Conservation (phyloP, 2,113 vertebrate genomes). For the Sclerurus mexicanus region DNA sequence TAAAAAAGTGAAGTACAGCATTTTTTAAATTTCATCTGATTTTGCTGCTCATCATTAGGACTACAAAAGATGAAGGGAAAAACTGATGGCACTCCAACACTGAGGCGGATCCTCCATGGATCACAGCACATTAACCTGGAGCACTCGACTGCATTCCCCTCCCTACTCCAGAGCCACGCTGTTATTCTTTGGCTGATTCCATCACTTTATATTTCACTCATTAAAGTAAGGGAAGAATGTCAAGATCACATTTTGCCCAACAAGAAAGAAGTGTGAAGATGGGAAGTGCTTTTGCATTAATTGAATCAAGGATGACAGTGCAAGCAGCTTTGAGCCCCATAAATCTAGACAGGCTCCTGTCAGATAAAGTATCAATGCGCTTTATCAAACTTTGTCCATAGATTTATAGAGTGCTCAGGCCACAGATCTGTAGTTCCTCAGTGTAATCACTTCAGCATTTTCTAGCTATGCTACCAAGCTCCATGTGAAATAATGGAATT, state of each 20-base stretch:
- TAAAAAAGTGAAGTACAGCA: background rate
- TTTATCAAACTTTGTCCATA: slow-evolving; percentile 68
- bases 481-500: slow-evolving; percentile 70
- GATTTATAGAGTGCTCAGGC: slow-evolving; percentile 70
- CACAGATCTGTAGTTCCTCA: slow-evolving; percentile 50
- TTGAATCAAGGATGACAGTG: slow-evolving; percentile 38
- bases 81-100: background rate
- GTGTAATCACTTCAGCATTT: slow-evolving; percentile 67
- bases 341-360: slow-evolving; percentile 56
- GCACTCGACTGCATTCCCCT: background rate
- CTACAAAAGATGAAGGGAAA: background rate
- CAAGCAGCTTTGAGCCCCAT: slow-evolving; percentile 4
- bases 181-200: background rate
- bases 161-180: background rate
- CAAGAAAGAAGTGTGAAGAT: background rate
- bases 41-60: background rate
- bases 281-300: slow-evolving; percentile 38
- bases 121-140: background rate
- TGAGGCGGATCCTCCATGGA: background rate
- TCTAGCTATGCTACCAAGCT: slow-evolving; percentile 45
- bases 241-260: slow-evolving; percentile 25
- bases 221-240: background rate
- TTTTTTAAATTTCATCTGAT: background rate
- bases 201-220: slow-evolving; percentile 5
- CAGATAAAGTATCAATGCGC: slow-evolving; percentile 62